Evolutionary conservation across 2,888 invertebrate genomes (phyloP).

Genomic region (Apodemia hepburni): DNA sequence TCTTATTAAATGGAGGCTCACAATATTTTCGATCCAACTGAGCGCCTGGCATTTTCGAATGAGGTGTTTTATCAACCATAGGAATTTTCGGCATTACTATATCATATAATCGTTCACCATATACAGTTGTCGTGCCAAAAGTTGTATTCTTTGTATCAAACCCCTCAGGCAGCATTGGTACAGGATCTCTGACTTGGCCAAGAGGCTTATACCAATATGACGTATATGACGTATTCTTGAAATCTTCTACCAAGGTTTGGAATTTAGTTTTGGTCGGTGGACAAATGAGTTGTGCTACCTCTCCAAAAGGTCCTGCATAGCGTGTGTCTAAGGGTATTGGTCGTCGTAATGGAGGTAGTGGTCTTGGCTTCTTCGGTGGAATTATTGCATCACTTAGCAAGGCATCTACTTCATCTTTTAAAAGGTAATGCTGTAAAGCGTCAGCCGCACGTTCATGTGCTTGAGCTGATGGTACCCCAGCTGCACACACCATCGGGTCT

Average conservation of each 20-base stretch:
- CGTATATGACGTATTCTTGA: constrained; percentile 54
- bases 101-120: constrained; percentile 54
- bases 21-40: constrained; percentile 55
- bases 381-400: constrained; percentile 55
- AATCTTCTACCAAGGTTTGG: constrained; percentile 51
- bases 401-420: constrained; percentile 61
- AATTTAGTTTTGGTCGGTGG: constrained; percentile 58
- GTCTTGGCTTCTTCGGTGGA: constrained; percentile 46
- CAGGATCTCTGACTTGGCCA: constrained; percentile 47
- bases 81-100: constrained; percentile 59
- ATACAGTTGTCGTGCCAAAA: constrained; percentile 51
- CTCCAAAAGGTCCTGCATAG: constrained; percentile 44
- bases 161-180: constrained; percentile 62
- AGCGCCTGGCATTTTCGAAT: constrained; percentile 41
- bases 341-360: constrained; percentile 49
- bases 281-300: constrained; percentile 46
- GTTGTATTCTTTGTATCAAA: constrained; percentile 49
- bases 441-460: constrained; percentile 44
- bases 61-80: constrained; percentile 49
- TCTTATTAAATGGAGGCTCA: constrained; percentile 56
- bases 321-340: constrained; percentile 51
- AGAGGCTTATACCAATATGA: constrained; percentile 62
- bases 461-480: constrained; percentile 57
- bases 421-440: constrained; percentile 51
- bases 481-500: constrained; percentile 56